These are phyloP conservation scores for Platyura marginata DNA, from an alignment of 1,140 invertebrate genomes.

Conservation along the genomic window DNA sequence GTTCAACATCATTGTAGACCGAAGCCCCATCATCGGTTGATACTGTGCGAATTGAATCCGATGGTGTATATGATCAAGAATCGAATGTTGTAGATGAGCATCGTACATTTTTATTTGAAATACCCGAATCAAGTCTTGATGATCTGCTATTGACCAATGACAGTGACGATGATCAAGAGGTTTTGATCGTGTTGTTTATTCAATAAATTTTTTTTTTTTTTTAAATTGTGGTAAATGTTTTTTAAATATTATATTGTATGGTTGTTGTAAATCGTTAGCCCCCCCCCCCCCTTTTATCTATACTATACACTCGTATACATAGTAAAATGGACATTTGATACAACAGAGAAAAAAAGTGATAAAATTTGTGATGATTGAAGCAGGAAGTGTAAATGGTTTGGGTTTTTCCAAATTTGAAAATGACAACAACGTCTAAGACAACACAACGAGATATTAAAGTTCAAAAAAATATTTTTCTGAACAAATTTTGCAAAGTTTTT, in stretches of 20 bases:
- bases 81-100: neutral
- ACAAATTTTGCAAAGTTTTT: neutral
- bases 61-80: neutral
- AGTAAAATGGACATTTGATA: too few relatives aligned
- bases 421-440: neutral
- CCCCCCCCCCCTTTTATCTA: too few relatives aligned
- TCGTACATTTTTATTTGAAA: neutral
- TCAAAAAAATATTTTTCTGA: neutral
- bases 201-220: neutral
- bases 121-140: neutral
- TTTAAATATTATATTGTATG: neutral
- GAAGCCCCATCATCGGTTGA: conserved; percentile 1
- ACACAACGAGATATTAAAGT: too few relatives aligned
- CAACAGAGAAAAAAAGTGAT: neutral
- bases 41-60: conserved; percentile 1
- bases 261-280: neutral
- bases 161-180: neutral
- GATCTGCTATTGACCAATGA: neutral
- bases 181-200: neutral
- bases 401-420: neutral
- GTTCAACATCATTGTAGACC: conserved; percentile 1
- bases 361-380: neutral
- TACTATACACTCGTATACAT: too few relatives aligned
- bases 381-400: neutral
- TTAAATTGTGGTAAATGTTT: neutral